Percentiles rank a stretch among this genome's conserved stretches.
These are phyloP conservation scores for Trachurus trachurus DNA, from an alignment of 2,797 vertebrate species.

Conservation along the genomic window DNA sequence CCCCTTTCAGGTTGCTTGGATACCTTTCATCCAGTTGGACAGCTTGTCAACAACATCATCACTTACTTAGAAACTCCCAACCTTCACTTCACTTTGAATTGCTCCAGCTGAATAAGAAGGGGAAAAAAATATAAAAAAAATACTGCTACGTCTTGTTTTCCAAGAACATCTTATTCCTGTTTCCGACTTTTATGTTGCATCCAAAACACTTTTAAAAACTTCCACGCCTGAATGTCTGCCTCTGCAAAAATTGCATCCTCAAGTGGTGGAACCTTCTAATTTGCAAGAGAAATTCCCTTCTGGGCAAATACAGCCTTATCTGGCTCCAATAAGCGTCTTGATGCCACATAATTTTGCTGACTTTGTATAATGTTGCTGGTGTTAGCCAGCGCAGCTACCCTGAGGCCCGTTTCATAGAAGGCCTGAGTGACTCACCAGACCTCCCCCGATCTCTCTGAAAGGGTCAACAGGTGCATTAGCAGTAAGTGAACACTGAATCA, in stretches of 20 bases:
- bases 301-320: conserved; percentile 60
- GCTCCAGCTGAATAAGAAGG: background rate
- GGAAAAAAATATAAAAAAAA: conserved; percentile 22
- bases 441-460: background rate
- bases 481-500: conserved; percentile 32
- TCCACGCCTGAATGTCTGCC: conserved; percentile 27
- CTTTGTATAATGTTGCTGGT: conserved; percentile 34
- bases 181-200: conserved; percentile 46
- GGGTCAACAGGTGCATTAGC: conserved; percentile 70
- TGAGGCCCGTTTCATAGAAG: conserved; percentile 42
- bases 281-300: conserved; percentile 60
- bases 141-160: conserved; percentile 30
- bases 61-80: conserved; percentile 76
- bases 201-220: conserved; percentile 46
- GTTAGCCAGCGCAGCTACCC: conserved; percentile 31
- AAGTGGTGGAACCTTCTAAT: conserved; percentile 65
- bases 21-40: conserved; percentile 80
- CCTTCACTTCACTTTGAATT: conserved; percentile 37
- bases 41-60: conserved; percentile 83
- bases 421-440: conserved; percentile 34
- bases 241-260: conserved; percentile 44
- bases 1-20: conserved; percentile 83
- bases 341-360: conserved; percentile 39
- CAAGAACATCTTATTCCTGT: conserved; percentile 37
- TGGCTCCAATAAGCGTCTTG: conserved; percentile 10